Conservation (phyloP, 2,797 vertebrate genomes). For the Gymnocypris eckloni region DNA sequence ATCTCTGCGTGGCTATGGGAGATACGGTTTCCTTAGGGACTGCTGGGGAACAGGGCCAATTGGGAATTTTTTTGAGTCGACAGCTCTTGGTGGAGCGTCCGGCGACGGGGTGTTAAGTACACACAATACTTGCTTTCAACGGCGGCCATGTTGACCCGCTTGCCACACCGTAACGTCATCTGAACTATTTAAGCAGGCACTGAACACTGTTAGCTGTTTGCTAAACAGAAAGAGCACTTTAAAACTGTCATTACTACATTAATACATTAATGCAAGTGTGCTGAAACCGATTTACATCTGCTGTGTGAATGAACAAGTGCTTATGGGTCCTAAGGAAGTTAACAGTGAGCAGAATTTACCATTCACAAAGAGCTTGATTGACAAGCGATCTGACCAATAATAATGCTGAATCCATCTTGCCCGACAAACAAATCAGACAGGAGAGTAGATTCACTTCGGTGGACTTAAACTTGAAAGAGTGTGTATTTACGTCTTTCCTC, state of each 20-base stretch:
- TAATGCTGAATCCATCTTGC: too few relatives aligned
- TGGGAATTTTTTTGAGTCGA: conserved; percentile 65
- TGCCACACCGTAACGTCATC: conserved; percentile 26
- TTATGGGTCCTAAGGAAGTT: not conserved
- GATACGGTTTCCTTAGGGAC: conserved; percentile 49
- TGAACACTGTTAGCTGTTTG: conserved; percentile 45
- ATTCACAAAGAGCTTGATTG: too few relatives aligned
- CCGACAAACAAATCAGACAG: too few relatives aligned
- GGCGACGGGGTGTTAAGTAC: conserved; percentile 41
- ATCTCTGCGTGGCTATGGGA: conserved; percentile 39
- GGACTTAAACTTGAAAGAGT: too few relatives aligned
- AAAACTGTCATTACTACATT: conserved; percentile 20
- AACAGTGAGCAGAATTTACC: not conserved
- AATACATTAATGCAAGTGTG: not conserved
- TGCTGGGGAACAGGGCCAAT: conserved; percentile 65
- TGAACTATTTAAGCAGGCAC: not conserved
- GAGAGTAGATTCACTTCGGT: too few relatives aligned
- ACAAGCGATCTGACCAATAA: too few relatives aligned
- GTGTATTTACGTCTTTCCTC: too few relatives aligned
- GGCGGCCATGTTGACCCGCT: conserved; percentile 9
- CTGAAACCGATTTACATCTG: not conserved
- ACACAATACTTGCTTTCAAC: conserved; percentile 43
- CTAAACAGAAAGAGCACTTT: conserved; percentile 1
- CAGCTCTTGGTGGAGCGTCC: conserved; percentile 63
- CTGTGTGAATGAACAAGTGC: not conserved